Conservation (phyloP, 2,888 invertebrate genomes). For the Hybos culiciformis region DNA sequence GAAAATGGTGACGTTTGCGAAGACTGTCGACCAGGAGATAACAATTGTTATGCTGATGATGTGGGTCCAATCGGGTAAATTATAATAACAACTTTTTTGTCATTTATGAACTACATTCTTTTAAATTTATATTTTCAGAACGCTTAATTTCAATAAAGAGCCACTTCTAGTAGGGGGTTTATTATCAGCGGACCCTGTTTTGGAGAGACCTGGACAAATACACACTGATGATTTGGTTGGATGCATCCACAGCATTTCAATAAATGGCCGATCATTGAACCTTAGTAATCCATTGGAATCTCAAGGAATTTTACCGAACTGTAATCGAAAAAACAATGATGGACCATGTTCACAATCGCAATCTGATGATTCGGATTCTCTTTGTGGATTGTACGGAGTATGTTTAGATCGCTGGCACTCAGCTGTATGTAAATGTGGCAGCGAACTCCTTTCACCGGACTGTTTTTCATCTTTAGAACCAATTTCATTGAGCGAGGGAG, state of each 20-base stretch:
- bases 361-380: conserved; percentile 29
- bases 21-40: conserved; percentile 74
- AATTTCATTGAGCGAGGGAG: conserved; percentile 62
- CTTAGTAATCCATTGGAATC: conserved; percentile 62
- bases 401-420: conserved; percentile 80
- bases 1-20: conserved; percentile 78
- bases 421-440: conserved; percentile 57
- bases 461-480: conserved; percentile 68
- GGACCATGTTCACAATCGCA: conserved; percentile 45
- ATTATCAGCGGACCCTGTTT: conserved; percentile 66
- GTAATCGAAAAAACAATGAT: conserved; percentile 53
- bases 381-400: conserved; percentile 49
- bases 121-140: conserved; percentile 44
- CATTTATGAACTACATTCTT: neutral
- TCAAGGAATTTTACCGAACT: conserved; percentile 59
- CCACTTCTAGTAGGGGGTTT: conserved; percentile 77
- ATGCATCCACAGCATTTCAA: conserved; percentile 78
- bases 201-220: conserved; percentile 81
- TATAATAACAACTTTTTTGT: conserved; percentile 15
- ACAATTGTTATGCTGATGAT: conserved; percentile 69
- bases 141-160: conserved; percentile 81
- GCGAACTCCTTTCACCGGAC: conserved; percentile 57
- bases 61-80: conserved; percentile 80
- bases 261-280: conserved; percentile 75
- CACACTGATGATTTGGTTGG: conserved; percentile 88